These are phyloP conservation scores for Pempheris klunzingeri DNA, from an alignment of 2,797 vertebrate species.

Conservation along the genomic window DNA sequence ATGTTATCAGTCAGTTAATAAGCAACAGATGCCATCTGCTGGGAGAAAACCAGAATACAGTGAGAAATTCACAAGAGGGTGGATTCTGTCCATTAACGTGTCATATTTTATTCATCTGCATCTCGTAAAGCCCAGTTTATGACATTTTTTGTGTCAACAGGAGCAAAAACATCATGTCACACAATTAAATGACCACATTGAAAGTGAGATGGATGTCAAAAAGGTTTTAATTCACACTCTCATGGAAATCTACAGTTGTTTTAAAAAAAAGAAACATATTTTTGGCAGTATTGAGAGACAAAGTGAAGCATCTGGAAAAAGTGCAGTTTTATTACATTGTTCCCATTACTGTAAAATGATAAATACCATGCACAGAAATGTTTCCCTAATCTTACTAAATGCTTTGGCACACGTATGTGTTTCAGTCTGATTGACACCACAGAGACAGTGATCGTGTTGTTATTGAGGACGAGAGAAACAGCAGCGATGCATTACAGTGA, in stretches of 20 bases:
- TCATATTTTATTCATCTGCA: background rate
- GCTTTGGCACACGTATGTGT: slow-evolving; percentile 19
- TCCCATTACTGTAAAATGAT: slow-evolving; percentile 89
- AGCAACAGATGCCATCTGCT: slow-evolving; percentile 85
- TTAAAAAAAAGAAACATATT: slow-evolving; percentile 52
- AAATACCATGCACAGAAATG: slow-evolving; percentile 86
- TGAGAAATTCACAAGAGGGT: background rate
- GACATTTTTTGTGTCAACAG: background rate
- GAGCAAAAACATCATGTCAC: background rate
- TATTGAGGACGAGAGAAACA: background rate
- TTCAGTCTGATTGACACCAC: no score
- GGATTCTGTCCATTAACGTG: background rate
- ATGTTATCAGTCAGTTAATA: slow-evolving; percentile 43
- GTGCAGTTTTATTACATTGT: slow-evolving; percentile 86
- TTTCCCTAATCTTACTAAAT: background rate
- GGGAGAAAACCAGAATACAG: slow-evolving; percentile 78
- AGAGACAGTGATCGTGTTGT: background rate
- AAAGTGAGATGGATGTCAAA: slow-evolving; percentile 43
- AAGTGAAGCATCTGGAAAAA: slow-evolving; percentile 13
- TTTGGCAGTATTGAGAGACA: slow-evolving; percentile 63
- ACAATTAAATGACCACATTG: slow-evolving; percentile 5
- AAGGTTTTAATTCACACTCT: slow-evolving; percentile 61
- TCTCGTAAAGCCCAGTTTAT: background rate
- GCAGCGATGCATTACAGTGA: background rate
- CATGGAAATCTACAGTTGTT: slow-evolving; percentile 52